Conservation (phyloP, 2,888 invertebrate genomes). For the Incurvaria masculella region DNA sequence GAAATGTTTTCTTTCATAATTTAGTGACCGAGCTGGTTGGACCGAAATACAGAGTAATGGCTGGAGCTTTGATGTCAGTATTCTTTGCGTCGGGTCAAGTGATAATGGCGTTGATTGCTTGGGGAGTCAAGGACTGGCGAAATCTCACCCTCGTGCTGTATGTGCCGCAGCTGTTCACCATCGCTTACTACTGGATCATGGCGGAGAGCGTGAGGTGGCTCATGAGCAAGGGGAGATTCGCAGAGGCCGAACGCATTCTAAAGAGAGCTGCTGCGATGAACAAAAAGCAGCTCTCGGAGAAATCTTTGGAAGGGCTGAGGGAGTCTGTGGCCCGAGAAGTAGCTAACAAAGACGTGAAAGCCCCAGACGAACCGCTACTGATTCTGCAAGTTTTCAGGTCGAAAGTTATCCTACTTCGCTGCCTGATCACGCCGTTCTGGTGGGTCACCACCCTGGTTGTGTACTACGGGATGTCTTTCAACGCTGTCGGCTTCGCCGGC, state of each 20-base stretch:
- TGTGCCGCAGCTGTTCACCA: constrained; percentile 61
- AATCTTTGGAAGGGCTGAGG: constrained; percentile 22
- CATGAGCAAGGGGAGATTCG: constrained; percentile 62
- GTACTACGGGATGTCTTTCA: constrained; percentile 65
- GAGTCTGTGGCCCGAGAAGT: neutral
- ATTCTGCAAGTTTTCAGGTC: constrained; percentile 32
- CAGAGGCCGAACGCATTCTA: constrained; percentile 61
- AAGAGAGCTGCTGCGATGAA: constrained; percentile 61
- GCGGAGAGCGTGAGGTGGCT: constrained; percentile 76
- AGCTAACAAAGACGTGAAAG: neutral
- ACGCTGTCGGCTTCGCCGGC: constrained; percentile 60
- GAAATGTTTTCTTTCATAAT: no score
- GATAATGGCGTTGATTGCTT: constrained; percentile 62
- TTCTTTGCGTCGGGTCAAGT: constrained; percentile 70
- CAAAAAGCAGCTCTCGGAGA: constrained; percentile 30
- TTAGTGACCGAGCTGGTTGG: constrained; percentile 73
- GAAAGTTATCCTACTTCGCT: constrained; percentile 34
- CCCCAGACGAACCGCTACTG: neutral
- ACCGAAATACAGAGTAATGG: constrained; percentile 64
- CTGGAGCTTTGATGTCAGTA: constrained; percentile 64
- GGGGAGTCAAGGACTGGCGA: constrained; percentile 67
- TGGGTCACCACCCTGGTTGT: constrained; percentile 66
- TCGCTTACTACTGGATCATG: constrained; percentile 63
- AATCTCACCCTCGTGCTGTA: constrained; percentile 62
- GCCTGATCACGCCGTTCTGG: constrained; percentile 57